Conservation (phyloP, 2,888 invertebrate species). For the Geophilus truncorum region DNA sequence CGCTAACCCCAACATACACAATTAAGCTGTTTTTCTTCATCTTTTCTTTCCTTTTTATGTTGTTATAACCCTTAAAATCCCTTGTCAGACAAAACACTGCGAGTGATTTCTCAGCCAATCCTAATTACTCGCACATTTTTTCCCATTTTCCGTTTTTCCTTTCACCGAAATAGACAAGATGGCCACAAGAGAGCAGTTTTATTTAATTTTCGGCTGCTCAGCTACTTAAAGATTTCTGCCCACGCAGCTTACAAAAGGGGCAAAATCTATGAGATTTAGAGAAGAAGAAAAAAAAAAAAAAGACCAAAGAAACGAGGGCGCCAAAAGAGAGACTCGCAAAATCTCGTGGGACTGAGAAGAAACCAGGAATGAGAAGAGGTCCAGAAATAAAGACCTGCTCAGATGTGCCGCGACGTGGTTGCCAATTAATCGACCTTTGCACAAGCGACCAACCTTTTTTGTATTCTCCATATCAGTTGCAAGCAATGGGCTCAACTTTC, state of each 20-base stretch:
- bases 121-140: background rate
- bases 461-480: conserved; percentile 16
- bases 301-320: background rate
- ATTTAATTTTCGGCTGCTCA: conserved; percentile 18
- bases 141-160: background rate
- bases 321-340: background rate
- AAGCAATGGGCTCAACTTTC: conserved; percentile 16
- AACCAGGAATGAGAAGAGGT: background rate
- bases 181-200: background rate
- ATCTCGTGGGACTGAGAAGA: conserved; percentile 4
- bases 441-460: conserved; percentile 11
- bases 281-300: background rate
- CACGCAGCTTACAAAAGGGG: background rate
- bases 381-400: background rate
- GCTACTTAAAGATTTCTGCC: conserved; percentile 21
- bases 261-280: background rate
- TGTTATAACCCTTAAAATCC: background rate
- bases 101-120: conserved; percentile 14
- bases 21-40: background rate
- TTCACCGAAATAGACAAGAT: background rate
- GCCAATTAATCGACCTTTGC: background rate
- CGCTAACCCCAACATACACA: background rate
- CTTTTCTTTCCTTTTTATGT: too few species aligned
- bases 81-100: background rate
- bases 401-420: background rate